Evolutionary conservation across 2,888 invertebrate genomes (phyloP), one percentile per base, ranked within the genome.

Genomic region (Axea sp.): DNA sequence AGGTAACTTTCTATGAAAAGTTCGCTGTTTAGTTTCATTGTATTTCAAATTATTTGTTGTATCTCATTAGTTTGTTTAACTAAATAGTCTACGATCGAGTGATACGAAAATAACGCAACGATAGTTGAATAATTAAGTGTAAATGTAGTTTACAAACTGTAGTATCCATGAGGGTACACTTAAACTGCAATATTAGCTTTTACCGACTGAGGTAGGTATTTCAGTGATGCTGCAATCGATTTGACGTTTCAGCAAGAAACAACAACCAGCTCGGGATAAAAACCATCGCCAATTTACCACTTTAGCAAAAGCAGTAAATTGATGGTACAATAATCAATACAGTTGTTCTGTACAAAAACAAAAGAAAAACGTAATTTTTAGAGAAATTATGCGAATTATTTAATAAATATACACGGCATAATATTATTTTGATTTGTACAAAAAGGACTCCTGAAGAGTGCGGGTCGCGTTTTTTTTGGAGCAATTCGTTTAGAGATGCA

Each of bases 221-320:
- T 57, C 31, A 35, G 19, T 22, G 33, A 19, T 43, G 28, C 59
- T 62, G 26, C 49, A 57, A 73, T 68, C 62, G 73, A 69, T 68
- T 73, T 33, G 12, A 11, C n/a, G 39, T 49, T 22, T 37, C 30
- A 14, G 41, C 31, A 7, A 26, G 55, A 37, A 55, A 55, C 41
- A 43, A 17, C 64, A 64, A 57, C 71, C 64, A 26, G 64, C 64
- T 41, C 71, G 71, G 57, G 71, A 51, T 71, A 71, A 71, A 26
- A 55, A 53, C 41, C 14, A 11, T 6, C 31, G 7, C 49, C 15
- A 68, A 57, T 68, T 68, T 59, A 71, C 57, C 57, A 71, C 47
- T 71, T 71, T 49, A 62, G 47, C 49, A 39, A 11, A 33, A 11
- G 49, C 24, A 11, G 41, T 15, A 43, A 39, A 39, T 31, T 22